A percentile compares a stretch with the other conserved stretches of the same genome.
These are phyloP conservation scores for Sisyra terminalis DNA, from an alignment of 2,888 invertebrate genomes.

Conservation along the genomic window DNA sequence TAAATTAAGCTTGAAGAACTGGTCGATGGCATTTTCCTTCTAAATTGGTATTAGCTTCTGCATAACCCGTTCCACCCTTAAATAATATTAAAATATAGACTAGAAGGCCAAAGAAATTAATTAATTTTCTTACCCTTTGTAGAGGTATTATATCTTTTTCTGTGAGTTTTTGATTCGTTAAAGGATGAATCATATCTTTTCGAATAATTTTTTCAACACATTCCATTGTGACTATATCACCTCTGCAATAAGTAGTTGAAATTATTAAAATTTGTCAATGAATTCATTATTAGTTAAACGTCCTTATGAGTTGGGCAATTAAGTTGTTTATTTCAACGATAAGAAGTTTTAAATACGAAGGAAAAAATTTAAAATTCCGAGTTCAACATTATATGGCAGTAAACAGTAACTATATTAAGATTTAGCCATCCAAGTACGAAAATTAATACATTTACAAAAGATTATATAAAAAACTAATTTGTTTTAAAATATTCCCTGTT, in stretches of 20 bases:
- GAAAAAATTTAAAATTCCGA: too few relatives aligned
- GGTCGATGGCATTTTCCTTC: conserved; percentile 72
- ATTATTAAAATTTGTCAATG: conserved; percentile 2
- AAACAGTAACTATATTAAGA: too few relatives aligned
- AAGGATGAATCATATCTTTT: conserved; percentile 92
- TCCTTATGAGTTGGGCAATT: too few relatives aligned
- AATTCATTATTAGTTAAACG: too few relatives aligned
- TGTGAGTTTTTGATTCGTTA: conserved; percentile 65
- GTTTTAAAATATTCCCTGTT: too few relatives aligned
- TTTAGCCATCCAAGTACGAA: too few relatives aligned
- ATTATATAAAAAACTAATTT: too few relatives aligned
- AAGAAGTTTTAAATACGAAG: too few relatives aligned
- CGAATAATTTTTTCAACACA: conserved; percentile 92
- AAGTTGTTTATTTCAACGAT: too few relatives aligned
- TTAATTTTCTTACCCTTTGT: conserved; percentile 47
- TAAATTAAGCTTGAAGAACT: conserved; percentile 57
- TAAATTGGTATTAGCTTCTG: conserved; percentile 68
- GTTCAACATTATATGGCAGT: too few relatives aligned
- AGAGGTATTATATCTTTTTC: conserved; percentile 87
- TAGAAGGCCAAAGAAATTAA: background rate
- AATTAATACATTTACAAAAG: too few relatives aligned
- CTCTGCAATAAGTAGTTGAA: conserved; percentile 45
- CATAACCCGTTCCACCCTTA: conserved; percentile 89
- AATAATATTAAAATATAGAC: conserved; percentile 16
- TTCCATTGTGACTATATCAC: conserved; percentile 89